Evolutionary conservation across 2,888 invertebrate species (phyloP).

Genomic region (Tiliacea aurago): DNA sequence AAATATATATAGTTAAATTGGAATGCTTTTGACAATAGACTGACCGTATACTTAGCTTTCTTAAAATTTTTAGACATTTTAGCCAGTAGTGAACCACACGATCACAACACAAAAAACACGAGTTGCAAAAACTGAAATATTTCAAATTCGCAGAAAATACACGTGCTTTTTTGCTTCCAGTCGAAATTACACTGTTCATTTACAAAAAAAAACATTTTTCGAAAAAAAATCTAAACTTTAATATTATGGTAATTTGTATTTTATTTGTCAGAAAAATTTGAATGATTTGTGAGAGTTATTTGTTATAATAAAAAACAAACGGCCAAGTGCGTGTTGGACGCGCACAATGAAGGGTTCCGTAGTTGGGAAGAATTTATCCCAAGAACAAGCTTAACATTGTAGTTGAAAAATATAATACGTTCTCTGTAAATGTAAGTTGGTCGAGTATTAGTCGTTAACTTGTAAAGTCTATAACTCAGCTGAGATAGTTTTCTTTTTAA

Average conservation of each 20-base stretch:
- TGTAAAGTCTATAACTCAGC: too few relatives aligned
- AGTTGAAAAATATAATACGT: too few relatives aligned
- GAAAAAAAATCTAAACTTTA: too few relatives aligned
- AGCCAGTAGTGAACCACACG: slow-evolving; percentile 26
- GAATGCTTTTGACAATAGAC: neutral
- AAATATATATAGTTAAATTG: neutral
- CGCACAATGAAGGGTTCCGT: too few relatives aligned
- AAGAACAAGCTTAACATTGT: too few relatives aligned
- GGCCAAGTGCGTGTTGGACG: too few relatives aligned
- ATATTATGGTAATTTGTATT: slow-evolving; percentile 45
- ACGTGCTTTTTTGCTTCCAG: slow-evolving; percentile 12
- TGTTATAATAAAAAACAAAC: neutral
- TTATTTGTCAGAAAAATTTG: slow-evolving; percentile 14
- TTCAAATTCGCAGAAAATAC: neutral
- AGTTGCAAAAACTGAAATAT: neutral
- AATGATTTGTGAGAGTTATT: slow-evolving; percentile 42
- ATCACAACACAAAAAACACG: slow-evolving; percentile 1
- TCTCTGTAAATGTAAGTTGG: too few relatives aligned
- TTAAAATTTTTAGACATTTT: slow-evolving; percentile 24
- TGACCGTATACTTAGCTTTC: slow-evolving; percentile 34
- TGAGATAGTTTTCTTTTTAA: too few relatives aligned
- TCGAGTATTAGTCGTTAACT: too few relatives aligned
- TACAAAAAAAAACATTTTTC: too few relatives aligned
- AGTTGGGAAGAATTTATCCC: too few relatives aligned
- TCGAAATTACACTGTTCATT: slow-evolving; percentile 38